Conservation (phyloP, 2,888 invertebrate species). For the Melitaea athalia region DNA sequence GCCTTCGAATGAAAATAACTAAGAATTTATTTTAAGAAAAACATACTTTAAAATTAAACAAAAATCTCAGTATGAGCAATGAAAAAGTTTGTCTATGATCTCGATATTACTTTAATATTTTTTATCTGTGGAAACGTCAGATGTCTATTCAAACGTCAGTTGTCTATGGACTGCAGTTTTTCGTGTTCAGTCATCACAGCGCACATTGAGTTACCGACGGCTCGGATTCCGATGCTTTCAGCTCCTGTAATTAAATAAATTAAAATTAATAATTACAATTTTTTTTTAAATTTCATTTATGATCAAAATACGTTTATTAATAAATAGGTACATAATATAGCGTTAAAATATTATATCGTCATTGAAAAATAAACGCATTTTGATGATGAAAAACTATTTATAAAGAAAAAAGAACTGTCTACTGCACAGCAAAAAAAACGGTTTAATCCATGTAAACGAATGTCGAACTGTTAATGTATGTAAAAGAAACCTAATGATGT, state of each 20-base stretch:
- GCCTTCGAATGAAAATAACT: neutral
- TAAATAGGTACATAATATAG: too few relatives aligned
- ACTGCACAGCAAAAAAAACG: too few relatives aligned
- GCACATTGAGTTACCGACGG: constrained; percentile 44
- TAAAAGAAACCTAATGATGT: too few relatives aligned
- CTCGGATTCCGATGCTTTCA: constrained; percentile 33
- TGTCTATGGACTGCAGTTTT: neutral
- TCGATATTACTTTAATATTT: neutral
- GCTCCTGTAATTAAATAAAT: constrained; percentile 28
- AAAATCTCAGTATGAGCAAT: constrained; percentile 4
- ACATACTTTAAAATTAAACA: neutral
- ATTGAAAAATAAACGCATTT: neutral
- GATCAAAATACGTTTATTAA: too few relatives aligned
- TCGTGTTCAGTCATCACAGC: constrained; percentile 49
- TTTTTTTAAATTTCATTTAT: too few relatives aligned
- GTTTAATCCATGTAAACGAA: too few relatives aligned
- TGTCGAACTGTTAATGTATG: too few relatives aligned
- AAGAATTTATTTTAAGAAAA: neutral
- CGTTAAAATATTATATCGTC: neutral
- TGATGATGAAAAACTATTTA: neutral
- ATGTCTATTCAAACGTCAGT: constrained; percentile 4
- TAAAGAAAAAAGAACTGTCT: neutral
- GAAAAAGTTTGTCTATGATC: neutral
- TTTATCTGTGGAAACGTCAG: neutral
- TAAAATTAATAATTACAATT: too few relatives aligned